These are phyloP conservation scores for Piprites chloris DNA, from an alignment of 2,113 vertebrate species.

Conservation along the genomic window DNA sequence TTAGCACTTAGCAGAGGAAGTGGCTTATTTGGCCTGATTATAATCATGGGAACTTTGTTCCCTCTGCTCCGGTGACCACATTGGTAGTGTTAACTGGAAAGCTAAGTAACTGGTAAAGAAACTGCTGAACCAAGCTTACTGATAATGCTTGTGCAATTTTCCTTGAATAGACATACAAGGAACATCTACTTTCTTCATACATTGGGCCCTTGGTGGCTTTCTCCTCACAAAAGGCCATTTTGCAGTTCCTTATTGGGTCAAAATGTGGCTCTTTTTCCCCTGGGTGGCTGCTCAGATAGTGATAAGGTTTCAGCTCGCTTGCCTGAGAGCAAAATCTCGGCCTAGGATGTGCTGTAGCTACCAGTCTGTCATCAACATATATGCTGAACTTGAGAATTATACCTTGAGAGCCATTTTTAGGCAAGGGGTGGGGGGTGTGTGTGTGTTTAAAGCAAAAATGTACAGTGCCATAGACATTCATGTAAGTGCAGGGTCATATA, in stretches of 20 bases:
- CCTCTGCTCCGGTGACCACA: constrained; percentile 14
- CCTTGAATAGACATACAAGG: background rate
- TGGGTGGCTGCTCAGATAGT: background rate
- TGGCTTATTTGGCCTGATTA: constrained; percentile 38
- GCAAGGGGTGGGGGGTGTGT: background rate
- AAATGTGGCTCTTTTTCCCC: background rate
- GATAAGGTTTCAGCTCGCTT: background rate
- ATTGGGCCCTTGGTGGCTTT: background rate
- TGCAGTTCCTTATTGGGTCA: background rate
- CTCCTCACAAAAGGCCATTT: background rate
- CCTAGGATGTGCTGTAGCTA: background rate
- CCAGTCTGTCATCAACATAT: background rate
- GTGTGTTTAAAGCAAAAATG: background rate
- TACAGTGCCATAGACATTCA: background rate
- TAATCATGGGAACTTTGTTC: constrained; percentile 10
- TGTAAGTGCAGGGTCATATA: background rate
- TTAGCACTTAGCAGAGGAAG: constrained; percentile 47
- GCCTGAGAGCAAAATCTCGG: background rate
- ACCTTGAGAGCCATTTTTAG: background rate
- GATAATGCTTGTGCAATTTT: background rate
- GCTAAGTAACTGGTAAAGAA: background rate
- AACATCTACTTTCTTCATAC: background rate
- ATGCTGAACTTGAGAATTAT: background rate
- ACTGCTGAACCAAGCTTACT: constrained; percentile 1
- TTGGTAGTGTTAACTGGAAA: background rate